Evolutionary conservation across 2,113 vertebrate species (phyloP).

Genomic region (Oxygymnocypris stewartii): DNA sequence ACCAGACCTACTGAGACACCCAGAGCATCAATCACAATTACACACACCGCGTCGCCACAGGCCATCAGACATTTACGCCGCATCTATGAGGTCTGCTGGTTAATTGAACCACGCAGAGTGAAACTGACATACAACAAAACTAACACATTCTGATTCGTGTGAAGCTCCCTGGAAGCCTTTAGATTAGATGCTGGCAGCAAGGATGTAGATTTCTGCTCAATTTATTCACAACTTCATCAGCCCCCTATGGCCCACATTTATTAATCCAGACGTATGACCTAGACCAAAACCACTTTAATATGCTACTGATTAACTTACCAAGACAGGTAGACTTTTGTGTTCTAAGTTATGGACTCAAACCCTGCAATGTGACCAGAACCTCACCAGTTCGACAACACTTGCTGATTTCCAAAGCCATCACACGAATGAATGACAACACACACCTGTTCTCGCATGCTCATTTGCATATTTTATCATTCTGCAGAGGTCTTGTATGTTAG

Average conservation of each 20-base stretch:
- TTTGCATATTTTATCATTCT: neutral
- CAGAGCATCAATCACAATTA: neutral
- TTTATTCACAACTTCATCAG: constrained; percentile 12
- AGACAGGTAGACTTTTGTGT: constrained; percentile 6
- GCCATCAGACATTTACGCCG: neutral
- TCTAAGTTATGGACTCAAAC: constrained; percentile 27
- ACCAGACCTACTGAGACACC: constrained; percentile 88
- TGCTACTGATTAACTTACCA: constrained; percentile 46
- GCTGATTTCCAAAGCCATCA: constrained; percentile 22
- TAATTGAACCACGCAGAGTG: neutral
- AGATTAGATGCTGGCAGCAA: neutral
- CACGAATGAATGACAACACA: neutral
- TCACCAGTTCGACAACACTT: neutral
- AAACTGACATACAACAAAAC: constrained; percentile 33
- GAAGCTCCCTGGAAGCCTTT: constrained; percentile 18
- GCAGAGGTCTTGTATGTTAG: neutral
- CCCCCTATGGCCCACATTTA: constrained; percentile 33
- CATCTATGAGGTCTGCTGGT: neutral
- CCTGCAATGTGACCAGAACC: constrained; percentile 37
- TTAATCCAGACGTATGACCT: constrained; percentile 5
- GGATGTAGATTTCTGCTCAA: constrained; percentile 24
- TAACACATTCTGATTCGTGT: constrained; percentile 15
- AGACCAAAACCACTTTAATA: constrained; percentile 14
- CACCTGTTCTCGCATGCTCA: neutral
- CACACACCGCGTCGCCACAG: neutral